Evolutionary conservation across 2,888 invertebrate species (phyloP).

Genomic region (Noctua pronuba): DNA sequence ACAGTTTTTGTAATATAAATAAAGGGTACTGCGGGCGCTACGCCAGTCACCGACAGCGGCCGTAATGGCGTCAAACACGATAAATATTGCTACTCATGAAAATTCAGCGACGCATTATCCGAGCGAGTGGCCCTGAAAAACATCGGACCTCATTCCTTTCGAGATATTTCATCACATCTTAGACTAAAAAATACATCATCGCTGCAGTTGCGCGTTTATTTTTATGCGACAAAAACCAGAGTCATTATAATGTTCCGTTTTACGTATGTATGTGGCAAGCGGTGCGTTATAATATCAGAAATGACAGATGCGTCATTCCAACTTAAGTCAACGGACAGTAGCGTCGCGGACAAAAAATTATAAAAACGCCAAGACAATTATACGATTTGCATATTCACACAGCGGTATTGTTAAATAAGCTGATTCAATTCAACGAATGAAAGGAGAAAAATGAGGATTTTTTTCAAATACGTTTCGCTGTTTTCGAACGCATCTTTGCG

Average conservation of each 20-base stretch:
- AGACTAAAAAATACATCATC: conserved; percentile 75
- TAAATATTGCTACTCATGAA: conserved; percentile 87
- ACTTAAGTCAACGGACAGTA: conserved; percentile 72
- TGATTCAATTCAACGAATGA: conserved; percentile 79
- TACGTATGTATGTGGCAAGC: conserved; percentile 81
- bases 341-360: conserved; percentile 71
- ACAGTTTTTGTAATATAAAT: conserved; percentile 85
- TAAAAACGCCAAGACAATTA: conserved; percentile 83
- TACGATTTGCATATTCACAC: conserved; percentile 88
- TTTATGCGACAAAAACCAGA: conserved; percentile 76
- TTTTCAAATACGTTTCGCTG: conserved; percentile 70
- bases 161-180: conserved; percentile 81
- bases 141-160: conserved; percentile 75
- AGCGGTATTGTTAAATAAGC: conserved; percentile 74
- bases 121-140: conserved; percentile 77
- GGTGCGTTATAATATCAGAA: conserved; percentile 84
- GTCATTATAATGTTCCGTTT: conserved; percentile 80
- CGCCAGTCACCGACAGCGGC: conserved; percentile 76
- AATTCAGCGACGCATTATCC: conserved; percentile 84
- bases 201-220: conserved; percentile 75
- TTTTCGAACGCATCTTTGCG: conserved; percentile 86
- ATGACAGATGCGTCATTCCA: conserved; percentile 88
- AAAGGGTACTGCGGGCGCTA: conserved; percentile 79
- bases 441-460: conserved; percentile 72
- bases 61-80: conserved; percentile 83